Evolutionary conservation across 2,113 vertebrate species (phyloP), one percentile per base, ranked within the genome.

Genomic region (Lanius collurio): DNA sequence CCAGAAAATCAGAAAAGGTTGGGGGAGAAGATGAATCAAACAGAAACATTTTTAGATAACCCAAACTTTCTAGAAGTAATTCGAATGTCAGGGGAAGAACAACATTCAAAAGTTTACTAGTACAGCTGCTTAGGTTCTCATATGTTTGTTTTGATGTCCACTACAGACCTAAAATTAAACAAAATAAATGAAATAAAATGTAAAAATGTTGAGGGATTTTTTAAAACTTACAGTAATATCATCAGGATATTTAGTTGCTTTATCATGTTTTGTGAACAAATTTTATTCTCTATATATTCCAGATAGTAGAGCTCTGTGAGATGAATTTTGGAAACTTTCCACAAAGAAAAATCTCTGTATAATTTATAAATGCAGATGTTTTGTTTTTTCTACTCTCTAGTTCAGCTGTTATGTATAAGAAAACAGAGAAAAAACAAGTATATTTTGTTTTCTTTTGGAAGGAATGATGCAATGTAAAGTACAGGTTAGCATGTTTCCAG

Each of bases 11-110:
- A 81, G 23, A 94, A 93, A 42, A 96, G 90, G 75, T 49, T 81
- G 94, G 73, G 78, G 81, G 52, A 95, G 93, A 93, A 96, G 78
- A 83, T 78, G 95, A 97, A 97, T 96, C 96, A 93, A 97, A 95
- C 90, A 91, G 92, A 94, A 90, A 86, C 27, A 44, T 96, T 95
- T 96, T 95, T 80, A 90, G 93, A 93, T 93, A 91, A 73, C 93
- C 80, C 89, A 91, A 92, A 89, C 83, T 83, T 78, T 82, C 77
- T 64, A 47, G 24, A 70, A 91, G 57, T 94, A 96, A 96, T 79
- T 96, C 95, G 85, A 91, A 96, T 78, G 19, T 33, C 41, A 47
- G 35, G 64, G 47, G 47, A 92, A 78, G 33, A 84, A 44, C 37
- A 39, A 46, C 20, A 60, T 63, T 86, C 57, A 53, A 63, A 96